phyloP scores from a whole-genome alignment of 2,113 vertebrate genomes.

The Sylvia atricapilla region DNA sequence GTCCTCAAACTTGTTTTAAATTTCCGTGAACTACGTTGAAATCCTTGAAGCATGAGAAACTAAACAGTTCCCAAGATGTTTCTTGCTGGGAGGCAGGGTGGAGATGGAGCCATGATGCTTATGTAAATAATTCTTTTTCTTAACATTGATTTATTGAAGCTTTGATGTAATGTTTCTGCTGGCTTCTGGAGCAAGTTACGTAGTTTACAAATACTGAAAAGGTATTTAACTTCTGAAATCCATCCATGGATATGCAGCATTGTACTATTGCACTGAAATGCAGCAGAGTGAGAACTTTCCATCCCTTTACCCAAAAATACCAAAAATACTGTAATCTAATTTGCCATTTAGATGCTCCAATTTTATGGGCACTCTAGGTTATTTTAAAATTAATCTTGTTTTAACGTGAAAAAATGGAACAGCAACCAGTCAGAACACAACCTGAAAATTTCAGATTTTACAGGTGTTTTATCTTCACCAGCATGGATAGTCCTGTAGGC shows the following conservation, averaged over 20 bases:
- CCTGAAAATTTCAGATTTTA: background rate
- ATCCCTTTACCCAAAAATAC: background rate
- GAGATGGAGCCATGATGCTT: background rate
- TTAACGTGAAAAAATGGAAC: background rate
- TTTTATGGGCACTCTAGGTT: background rate
- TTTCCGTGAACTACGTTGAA: background rate
- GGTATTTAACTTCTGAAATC: background rate
- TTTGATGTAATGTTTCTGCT: conserved; percentile 21
- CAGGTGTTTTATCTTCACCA: background rate
- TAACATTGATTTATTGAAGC: background rate
- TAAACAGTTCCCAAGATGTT: background rate
- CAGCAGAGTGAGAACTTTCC: background rate
- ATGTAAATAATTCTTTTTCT: conserved; percentile 9
- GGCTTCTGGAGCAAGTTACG: background rate
- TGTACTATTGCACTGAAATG: background rate
- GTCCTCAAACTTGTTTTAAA: conserved; percentile 5
- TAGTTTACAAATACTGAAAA: background rate
- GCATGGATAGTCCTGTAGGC: background rate
- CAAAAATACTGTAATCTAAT: background rate
- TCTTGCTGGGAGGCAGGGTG: conserved; percentile 32
- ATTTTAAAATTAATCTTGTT: background rate
- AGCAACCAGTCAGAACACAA: background rate
- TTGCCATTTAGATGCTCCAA: background rate
- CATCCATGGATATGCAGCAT: background rate
- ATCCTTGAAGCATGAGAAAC: conserved; percentile 35